Evolutionary conservation across 2,888 invertebrate genomes (phyloP).

Genomic region (Hemistola chrysoprasaria): DNA sequence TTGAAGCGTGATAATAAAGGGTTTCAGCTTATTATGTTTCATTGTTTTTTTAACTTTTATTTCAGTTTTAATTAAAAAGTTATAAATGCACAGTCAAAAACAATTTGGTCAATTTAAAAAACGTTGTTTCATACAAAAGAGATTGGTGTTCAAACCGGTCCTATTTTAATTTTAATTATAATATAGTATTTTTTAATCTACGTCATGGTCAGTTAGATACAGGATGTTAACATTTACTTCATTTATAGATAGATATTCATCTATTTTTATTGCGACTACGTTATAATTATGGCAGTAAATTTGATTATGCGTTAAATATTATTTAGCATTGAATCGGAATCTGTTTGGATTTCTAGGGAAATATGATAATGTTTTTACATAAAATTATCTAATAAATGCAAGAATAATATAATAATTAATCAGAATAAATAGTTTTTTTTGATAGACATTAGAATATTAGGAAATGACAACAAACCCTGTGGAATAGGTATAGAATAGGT

Average conservation of each 20-base stretch:
- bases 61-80: too few species aligned
- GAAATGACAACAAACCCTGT: conserved; percentile 73
- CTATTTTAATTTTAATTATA: conserved; percentile 21
- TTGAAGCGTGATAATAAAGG: too few species aligned
- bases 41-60: too few species aligned
- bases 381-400: too few species aligned
- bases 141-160: conserved; percentile 18
- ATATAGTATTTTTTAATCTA: conserved; percentile 9
- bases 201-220: conserved; percentile 8
- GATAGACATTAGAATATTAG: conserved; percentile 48
- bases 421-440: too few species aligned
- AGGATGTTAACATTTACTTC: conserved; percentile 9
- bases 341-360: too few species aligned
- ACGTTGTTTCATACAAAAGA: conserved; percentile 11
- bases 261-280: conserved; percentile 15
- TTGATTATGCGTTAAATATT: conserved; percentile 23
- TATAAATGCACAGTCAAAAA: conserved; percentile 14
- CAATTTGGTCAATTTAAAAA: conserved; percentile 5
- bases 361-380: too few species aligned
- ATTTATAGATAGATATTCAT: conserved; percentile 16
- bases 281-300: conserved; percentile 17
- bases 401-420: too few species aligned
- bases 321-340: conserved; percentile 1
- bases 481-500: conserved; percentile 43
- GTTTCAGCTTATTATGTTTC: too few species aligned